Percentiles rank a stretch among this genome's conserved stretches.
Evolutionary conservation across 1,140 invertebrate genomes (phyloP).

Genomic region (Drosophila biarmipes): DNA sequence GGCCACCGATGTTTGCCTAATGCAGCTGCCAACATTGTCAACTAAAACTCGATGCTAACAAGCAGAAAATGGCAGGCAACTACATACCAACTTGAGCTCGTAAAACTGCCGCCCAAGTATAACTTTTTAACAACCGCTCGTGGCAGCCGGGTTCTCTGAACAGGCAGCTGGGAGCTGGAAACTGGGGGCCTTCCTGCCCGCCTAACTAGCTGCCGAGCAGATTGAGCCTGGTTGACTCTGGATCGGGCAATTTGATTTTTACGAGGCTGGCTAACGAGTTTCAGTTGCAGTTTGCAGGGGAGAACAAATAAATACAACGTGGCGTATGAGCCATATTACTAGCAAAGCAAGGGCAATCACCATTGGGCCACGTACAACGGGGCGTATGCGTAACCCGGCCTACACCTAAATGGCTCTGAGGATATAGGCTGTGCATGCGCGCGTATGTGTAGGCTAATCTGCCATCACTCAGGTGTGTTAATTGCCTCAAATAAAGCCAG

Average conservation of each 20-base stretch:
- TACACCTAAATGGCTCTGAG: constrained; percentile 4
- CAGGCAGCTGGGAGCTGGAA: neutral
- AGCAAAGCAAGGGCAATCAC: constrained; percentile 54
- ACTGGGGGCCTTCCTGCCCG: neutral
- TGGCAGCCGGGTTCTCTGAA: neutral
- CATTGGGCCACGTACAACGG: constrained; percentile 23
- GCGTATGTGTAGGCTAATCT: constrained; percentile 35
- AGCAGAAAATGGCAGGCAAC: constrained; percentile 66
- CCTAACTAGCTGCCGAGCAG: constrained; percentile 33
- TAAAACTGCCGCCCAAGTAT: constrained; percentile 70
- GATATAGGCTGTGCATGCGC: neutral
- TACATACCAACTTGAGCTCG: constrained; percentile 62
- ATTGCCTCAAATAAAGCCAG: constrained; percentile 20
- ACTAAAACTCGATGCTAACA: constrained; percentile 70
- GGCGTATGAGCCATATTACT: constrained; percentile 57
- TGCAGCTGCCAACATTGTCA: constrained; percentile 70
- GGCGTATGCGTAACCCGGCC: constrained; percentile 31
- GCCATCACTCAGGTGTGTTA: constrained; percentile 39
- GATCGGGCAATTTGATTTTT: constrained; percentile 66
- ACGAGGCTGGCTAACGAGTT: constrained; percentile 66
- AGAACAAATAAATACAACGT: constrained; percentile 68
- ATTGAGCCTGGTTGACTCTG: constrained; percentile 19
- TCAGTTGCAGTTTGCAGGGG: constrained; percentile 56
- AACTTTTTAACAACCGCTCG: constrained; percentile 69
- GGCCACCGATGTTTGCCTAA: constrained; percentile 56